Evolutionary conservation across 2,113 vertebrate species (phyloP).

Genomic region (Aspidoscelis tigris): DNA sequence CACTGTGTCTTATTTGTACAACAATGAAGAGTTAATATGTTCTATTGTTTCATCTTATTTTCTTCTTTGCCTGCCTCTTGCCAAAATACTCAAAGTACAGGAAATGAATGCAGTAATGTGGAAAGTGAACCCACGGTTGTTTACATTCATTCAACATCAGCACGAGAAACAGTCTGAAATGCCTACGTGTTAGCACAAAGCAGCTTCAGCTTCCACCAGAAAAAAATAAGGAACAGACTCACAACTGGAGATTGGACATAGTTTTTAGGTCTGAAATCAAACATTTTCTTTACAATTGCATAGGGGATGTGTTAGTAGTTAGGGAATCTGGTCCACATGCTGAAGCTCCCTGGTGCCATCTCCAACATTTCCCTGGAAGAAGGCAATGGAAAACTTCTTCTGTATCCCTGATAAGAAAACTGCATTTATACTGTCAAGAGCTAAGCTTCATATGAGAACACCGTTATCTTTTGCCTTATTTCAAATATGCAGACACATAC

Average conservation of each 20-base stretch:
- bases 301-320: too few relatives aligned
- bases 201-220: background rate
- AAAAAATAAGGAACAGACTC: background rate
- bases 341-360: too few relatives aligned
- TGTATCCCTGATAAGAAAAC: too few relatives aligned
- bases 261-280: too few relatives aligned
- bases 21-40: background rate
- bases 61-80: background rate
- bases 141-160: background rate
- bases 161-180: background rate
- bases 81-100: conserved; percentile 7
- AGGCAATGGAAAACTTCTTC: too few relatives aligned
- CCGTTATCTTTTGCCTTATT: too few relatives aligned
- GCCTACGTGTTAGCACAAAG: background rate
- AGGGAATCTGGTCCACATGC: too few relatives aligned
- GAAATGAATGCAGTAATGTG: conserved; percentile 14
- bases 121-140: conserved; percentile 3
- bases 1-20: background rate
- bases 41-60: background rate
- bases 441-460: too few relatives aligned
- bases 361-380: too few relatives aligned
- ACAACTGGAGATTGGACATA: background rate
- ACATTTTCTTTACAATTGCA: background rate
- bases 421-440: too few relatives aligned
- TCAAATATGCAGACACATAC: background rate